phyloP scores from a whole-genome alignment of 2,113 vertebrate genomes.

The Mustelus asterias region DNA sequence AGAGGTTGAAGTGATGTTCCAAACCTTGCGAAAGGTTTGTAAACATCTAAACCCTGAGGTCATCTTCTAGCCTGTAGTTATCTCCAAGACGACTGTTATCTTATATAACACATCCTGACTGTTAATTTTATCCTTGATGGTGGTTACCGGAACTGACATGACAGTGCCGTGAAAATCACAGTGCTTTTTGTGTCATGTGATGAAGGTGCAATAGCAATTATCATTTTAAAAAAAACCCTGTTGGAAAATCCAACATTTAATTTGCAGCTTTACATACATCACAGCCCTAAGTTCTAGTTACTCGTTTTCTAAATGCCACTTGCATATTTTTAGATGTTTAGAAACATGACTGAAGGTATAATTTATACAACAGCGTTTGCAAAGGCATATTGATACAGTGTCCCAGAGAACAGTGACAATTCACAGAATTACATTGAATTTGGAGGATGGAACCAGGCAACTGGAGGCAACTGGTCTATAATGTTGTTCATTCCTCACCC shows the following conservation, averaged over 20 bases:
- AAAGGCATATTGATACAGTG: background rate
- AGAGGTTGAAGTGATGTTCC: background rate
- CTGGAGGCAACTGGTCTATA: background rate
- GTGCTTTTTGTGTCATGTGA: background rate
- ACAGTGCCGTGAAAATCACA: background rate
- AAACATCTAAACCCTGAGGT: background rate
- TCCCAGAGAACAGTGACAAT: background rate
- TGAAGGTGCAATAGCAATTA: conserved; percentile 24
- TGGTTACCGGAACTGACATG: background rate
- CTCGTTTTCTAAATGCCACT: background rate
- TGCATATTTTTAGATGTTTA: background rate
- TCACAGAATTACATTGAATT: background rate
- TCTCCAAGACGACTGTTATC: conserved; percentile 25
- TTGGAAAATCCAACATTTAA: conserved; percentile 8
- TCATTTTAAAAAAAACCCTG: background rate
- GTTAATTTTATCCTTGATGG: conserved; percentile 16
- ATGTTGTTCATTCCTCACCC: background rate
- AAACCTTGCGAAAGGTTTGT: too few species aligned
- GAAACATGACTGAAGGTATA: background rate
- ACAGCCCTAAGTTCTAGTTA: background rate
- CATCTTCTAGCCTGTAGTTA: background rate
- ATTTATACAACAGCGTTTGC: background rate
- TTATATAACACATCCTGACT: background rate
- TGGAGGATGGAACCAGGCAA: background rate
- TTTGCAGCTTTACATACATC: conserved; percentile 16